Conservation (phyloP, 2,113 vertebrate species). For the Pitta sordida region DNA sequence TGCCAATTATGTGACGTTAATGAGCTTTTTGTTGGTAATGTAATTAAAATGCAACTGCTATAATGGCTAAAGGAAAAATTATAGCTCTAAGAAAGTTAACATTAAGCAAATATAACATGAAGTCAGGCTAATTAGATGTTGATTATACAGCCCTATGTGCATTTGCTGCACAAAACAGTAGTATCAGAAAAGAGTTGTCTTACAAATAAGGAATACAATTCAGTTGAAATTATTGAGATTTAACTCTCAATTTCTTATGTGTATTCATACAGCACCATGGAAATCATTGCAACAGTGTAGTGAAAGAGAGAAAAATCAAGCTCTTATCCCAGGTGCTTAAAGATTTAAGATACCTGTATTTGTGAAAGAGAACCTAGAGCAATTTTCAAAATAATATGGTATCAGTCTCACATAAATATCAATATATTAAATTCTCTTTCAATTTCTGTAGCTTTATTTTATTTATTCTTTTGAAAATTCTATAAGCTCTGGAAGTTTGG, state of each 20-base stretch:
- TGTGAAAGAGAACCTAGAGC: background rate
- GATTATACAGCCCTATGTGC: constrained; percentile 66
- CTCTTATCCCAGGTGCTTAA: background rate
- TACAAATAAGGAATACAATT: constrained; percentile 56
- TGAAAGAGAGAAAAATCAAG: background rate
- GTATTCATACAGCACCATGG: background rate
- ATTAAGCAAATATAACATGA: constrained; percentile 77
- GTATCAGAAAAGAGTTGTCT: constrained; percentile 58
- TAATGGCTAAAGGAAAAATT: constrained; percentile 75
- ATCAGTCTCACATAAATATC: background rate
- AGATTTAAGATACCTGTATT: background rate
- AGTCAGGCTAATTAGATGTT: constrained; percentile 74
- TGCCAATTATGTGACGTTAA: constrained; percentile 81
- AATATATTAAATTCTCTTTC: background rate
- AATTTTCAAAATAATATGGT: background rate
- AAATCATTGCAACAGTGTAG: background rate
- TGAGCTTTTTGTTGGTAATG: constrained; percentile 82
- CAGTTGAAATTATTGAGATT: background rate
- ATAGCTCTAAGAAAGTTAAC: constrained; percentile 72
- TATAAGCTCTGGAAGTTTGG: background rate
- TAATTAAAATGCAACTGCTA: constrained; percentile 82
- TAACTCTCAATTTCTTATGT: background rate
- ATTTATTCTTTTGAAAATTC: background rate
- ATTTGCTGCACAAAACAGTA: constrained; percentile 67
- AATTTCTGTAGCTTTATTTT: background rate